A percentile compares a stretch with the other conserved stretches of the same genome.
Conservation (phyloP, 2,113 vertebrate genomes). For the Amphiprion percula region DNA sequence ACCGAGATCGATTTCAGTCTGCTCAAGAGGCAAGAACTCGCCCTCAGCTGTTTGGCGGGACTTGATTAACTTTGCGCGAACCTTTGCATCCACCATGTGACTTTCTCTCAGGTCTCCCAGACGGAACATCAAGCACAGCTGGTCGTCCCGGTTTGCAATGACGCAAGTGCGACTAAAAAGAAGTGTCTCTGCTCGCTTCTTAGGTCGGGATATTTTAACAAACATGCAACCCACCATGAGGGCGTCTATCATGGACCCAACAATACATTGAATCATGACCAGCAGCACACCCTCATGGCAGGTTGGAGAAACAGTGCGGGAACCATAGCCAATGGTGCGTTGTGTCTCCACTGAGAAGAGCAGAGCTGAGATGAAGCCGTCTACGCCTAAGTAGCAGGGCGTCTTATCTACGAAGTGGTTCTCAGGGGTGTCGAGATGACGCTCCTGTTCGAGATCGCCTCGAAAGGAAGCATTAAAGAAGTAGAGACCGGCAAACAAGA, state of each 20-base stretch:
- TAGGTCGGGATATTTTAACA: constrained; percentile 86
- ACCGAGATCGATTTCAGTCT: constrained; percentile 85
- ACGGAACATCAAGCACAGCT: constrained; percentile 84
- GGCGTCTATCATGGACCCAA: constrained; percentile 80
- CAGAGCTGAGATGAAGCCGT: constrained; percentile 81
- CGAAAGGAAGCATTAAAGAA: constrained; percentile 76
- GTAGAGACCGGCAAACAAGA: constrained; percentile 81
- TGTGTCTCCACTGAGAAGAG: constrained; percentile 86
- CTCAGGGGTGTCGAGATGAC: constrained; percentile 21
- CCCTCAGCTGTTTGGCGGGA: constrained; percentile 82
- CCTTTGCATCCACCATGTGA: constrained; percentile 87
- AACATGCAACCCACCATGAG: constrained; percentile 89
- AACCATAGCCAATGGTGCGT: constrained; percentile 84
- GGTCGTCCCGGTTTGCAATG: constrained; percentile 79
- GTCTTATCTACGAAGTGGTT: constrained; percentile 43
- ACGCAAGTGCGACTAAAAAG: constrained; percentile 66
- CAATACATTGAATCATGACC: constrained; percentile 36
- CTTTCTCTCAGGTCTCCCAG: constrained; percentile 84
- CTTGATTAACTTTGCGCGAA: constrained; percentile 86
- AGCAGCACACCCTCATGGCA: constrained; percentile 71
- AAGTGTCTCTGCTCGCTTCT: constrained; percentile 76
- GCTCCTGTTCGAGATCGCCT: constrained; percentile 70
- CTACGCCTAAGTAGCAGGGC: constrained; percentile 82
- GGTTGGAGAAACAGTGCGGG: constrained; percentile 81
- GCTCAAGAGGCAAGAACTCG: constrained; percentile 84